These are phyloP conservation scores for Larimichthys crocea DNA, from an alignment of 2,113 vertebrate species.

Conservation along the genomic window DNA sequence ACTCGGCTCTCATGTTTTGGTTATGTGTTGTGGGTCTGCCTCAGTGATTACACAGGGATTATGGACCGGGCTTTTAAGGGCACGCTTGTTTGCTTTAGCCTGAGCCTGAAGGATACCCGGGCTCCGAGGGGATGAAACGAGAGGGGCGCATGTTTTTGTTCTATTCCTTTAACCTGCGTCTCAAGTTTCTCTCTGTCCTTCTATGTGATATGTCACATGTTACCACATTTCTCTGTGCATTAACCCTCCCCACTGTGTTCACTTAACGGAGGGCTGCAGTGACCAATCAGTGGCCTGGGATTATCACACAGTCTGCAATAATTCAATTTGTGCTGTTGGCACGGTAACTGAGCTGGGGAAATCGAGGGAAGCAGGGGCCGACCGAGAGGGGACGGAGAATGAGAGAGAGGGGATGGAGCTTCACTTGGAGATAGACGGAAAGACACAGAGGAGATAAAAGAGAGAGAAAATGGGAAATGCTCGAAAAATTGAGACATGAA, in stretches of 20 bases:
- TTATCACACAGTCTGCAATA: conserved; percentile 78
- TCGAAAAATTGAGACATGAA: background rate
- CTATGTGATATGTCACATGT: conserved; percentile 32
- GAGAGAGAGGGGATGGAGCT: conserved; percentile 18
- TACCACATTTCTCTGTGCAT: conserved; percentile 17
- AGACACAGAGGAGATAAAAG: background rate
- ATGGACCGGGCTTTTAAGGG: conserved; percentile 66
- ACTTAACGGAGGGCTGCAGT: conserved; percentile 65
- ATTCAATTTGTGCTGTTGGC: conserved; percentile 80
- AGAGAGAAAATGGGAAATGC: background rate
- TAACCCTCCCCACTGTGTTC: conserved; percentile 33
- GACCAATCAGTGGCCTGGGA: conserved; percentile 79
- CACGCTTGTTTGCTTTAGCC: conserved; percentile 74
- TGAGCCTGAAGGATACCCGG: conserved; percentile 62
- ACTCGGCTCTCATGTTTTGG: conserved; percentile 43
- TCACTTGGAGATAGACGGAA: conserved; percentile 24
- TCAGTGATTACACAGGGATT: conserved; percentile 67
- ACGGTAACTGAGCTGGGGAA: conserved; percentile 61
- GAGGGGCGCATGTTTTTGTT: conserved; percentile 20
- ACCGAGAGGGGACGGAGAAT: conserved; percentile 32
- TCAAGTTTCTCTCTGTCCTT: conserved; percentile 14
- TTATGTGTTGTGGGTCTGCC: conserved; percentile 44
- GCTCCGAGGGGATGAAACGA: conserved; percentile 61
- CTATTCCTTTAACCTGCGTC: conserved; percentile 39
- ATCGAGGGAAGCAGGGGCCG: conserved; percentile 19